A percentile compares a stretch with the other conserved stretches of the same genome.
These are phyloP conservation scores for Diplodus sargus DNA, from an alignment of 2,797 vertebrate species.

Conservation along the genomic window DNA sequence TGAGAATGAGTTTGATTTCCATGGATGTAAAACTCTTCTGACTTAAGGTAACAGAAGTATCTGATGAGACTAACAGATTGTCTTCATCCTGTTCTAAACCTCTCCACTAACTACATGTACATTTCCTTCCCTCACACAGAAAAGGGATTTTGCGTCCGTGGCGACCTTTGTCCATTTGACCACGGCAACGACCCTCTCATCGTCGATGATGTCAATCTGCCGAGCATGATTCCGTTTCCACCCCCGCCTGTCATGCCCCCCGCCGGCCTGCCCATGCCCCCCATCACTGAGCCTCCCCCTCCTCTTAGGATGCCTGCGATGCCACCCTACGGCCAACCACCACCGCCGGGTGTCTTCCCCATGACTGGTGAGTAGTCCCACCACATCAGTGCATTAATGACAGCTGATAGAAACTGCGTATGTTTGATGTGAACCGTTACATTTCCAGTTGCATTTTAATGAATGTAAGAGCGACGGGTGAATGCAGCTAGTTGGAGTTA, in stretches of 20 bases:
- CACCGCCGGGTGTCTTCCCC: constrained; percentile 93
- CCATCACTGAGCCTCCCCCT: constrained; percentile 90
- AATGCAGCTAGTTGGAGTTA: not conserved
- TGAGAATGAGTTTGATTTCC: not conserved
- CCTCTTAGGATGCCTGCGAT: constrained; percentile 86
- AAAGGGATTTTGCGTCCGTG: constrained; percentile 97
- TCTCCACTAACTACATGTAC: not conserved
- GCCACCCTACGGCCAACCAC: constrained; percentile 91
- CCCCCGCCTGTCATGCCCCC: constrained; percentile 93
- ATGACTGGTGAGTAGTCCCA: constrained; percentile 87
- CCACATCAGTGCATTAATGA: not conserved
- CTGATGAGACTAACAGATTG: not conserved
- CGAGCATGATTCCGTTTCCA: constrained; percentile 97
- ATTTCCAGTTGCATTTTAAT: not conserved
- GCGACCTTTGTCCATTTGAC: constrained; percentile 97
- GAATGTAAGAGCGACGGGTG: not conserved
- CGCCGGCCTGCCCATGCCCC: constrained; percentile 88
- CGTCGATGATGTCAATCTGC: constrained; percentile 96
- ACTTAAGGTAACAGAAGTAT: not conserved
- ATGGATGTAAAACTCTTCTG: not conserved
- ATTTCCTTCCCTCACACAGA: constrained; percentile 81
- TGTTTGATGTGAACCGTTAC: not conserved
- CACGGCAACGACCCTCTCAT: constrained; percentile 97
- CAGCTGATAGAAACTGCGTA: not conserved
- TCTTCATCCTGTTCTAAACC: not conserved